Evolutionary conservation across 2,113 vertebrate genomes (phyloP).

Genomic region (Corythornis madagascariensis): DNA sequence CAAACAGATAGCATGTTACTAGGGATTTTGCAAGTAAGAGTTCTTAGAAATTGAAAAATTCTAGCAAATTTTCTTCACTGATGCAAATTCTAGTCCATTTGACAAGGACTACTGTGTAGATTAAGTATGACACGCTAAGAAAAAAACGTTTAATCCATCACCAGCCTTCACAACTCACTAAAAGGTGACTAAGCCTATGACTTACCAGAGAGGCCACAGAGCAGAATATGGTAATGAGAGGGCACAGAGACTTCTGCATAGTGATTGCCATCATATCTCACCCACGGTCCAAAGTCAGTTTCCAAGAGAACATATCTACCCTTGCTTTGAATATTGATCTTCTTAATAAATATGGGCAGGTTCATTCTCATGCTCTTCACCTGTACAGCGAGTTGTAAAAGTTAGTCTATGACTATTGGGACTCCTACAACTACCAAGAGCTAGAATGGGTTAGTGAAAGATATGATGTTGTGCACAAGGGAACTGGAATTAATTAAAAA

Average conservation of each 20-base stretch:
- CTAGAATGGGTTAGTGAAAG: neutral
- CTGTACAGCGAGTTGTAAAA: conserved; percentile 31
- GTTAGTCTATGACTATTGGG: neutral
- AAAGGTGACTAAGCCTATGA: neutral
- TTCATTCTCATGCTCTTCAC: conserved; percentile 77
- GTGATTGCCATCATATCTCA: conserved; percentile 89
- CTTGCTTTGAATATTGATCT: conserved; percentile 77
- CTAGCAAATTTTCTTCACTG: neutral
- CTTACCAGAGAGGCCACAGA: conserved; percentile 91
- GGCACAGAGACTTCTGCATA: conserved; percentile 85
- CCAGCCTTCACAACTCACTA: neutral
- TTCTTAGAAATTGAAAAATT: neutral
- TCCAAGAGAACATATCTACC: conserved; percentile 85
- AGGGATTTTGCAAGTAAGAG: neutral
- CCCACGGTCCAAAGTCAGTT: conserved; percentile 82
- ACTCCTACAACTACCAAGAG: neutral
- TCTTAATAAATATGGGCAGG: conserved; percentile 75
- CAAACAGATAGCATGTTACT: neutral
- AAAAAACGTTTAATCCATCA: neutral
- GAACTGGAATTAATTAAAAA: neutral
- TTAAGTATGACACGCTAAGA: neutral
- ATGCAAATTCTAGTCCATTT: neutral
- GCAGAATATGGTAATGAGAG: conserved; percentile 73
- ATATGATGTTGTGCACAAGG: neutral
- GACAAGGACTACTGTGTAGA: neutral